Percentiles rank a stretch among this genome's conserved stretches.
Conservation (phyloP, 2,797 vertebrate species). For the Schizopygopsis malacanthus region DNA sequence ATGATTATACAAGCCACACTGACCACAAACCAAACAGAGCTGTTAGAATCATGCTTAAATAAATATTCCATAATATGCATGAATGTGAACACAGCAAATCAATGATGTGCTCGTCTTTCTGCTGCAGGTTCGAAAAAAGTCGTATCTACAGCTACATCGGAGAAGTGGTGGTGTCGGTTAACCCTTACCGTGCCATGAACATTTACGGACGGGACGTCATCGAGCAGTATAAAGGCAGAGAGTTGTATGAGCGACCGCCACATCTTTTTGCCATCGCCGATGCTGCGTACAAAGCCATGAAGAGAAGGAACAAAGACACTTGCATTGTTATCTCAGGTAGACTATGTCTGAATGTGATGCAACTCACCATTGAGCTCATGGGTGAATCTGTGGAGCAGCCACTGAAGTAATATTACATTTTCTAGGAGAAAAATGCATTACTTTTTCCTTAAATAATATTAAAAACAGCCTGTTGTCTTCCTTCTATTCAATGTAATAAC, state of each 20-base stretch:
- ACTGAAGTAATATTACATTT: neutral
- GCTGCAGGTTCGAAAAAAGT: conserved; percentile 92
- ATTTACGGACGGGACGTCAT: conserved; percentile 91
- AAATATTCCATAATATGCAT: neutral
- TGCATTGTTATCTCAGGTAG: conserved; percentile 98
- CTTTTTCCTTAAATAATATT: neutral
- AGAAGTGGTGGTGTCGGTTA: conserved; percentile 96
- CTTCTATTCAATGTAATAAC: neutral
- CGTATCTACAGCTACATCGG: conserved; percentile 96
- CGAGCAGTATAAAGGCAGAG: conserved; percentile 94
- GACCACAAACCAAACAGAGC: conserved; percentile 33
- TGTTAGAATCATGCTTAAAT: conserved; percentile 5
- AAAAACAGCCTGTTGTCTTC: neutral
- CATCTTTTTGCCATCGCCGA: conserved; percentile 98
- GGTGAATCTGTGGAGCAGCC: neutral
- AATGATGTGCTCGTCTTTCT: neutral
- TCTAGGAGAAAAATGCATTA: neutral
- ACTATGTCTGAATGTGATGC: conserved; percentile 1
- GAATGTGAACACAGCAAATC: neutral
- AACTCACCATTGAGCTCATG: neutral
- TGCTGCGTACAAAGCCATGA: conserved; percentile 99
- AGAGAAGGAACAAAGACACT: conserved; percentile 95
- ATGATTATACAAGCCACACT: conserved; percentile 32
- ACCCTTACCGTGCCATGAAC: conserved; percentile 94
- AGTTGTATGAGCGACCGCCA: conserved; percentile 95